Evolutionary conservation across 2,888 invertebrate species (phyloP).

Genomic region (Papilio gigon): DNA sequence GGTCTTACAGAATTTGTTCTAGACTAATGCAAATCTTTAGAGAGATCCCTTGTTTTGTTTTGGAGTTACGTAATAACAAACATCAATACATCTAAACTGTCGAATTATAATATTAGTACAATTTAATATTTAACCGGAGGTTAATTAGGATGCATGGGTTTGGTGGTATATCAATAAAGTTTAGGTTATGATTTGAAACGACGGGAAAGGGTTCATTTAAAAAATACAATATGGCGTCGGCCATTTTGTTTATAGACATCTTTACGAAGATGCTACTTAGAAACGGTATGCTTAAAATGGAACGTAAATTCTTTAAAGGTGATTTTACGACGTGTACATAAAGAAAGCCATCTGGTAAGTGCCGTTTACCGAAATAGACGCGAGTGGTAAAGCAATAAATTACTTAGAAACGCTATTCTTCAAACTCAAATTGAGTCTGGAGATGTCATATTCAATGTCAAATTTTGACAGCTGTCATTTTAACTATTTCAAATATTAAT

Average conservation of each 20-base stretch:
- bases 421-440: constrained; percentile 7
- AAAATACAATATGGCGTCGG: neutral
- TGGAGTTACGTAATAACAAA: no score
- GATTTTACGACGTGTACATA: constrained; percentile 31
- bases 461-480: constrained; percentile 11
- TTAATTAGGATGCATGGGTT: no score
- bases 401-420: constrained; percentile 6
- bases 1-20: no score
- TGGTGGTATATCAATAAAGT: no score
- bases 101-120: no score
- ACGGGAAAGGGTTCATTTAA: neutral
- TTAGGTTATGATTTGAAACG: no score
- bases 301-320: constrained; percentile 29
- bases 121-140: no score
- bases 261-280: constrained; percentile 16
- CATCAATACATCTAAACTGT: no score
- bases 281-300: constrained; percentile 19
- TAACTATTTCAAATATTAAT: no score
- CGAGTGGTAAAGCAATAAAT: constrained; percentile 15
- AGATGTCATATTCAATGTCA: neutral
- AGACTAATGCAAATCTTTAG: no score
- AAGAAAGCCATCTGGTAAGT: constrained; percentile 27
- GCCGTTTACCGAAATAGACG: constrained; percentile 22
- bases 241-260: constrained; percentile 13
- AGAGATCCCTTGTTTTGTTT: no score